phyloP scores from a whole-genome alignment of 2,888 invertebrate species.

The Phasia obesa region DNA sequence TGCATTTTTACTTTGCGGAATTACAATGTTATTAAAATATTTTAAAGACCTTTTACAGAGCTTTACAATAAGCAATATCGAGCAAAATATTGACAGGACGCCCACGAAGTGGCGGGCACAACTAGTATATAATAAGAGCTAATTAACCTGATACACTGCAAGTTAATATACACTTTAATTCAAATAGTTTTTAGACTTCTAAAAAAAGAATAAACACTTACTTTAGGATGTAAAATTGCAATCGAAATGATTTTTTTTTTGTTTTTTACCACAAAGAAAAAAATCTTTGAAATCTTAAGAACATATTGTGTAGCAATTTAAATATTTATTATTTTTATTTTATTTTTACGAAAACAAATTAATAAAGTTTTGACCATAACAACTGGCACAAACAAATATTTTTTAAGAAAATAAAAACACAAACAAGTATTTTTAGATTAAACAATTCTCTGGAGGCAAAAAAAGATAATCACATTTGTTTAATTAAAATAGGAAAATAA shows the following conservation, averaged over 20 bases:
- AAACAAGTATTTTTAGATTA: slow-evolving; percentile 3
- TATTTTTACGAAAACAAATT: not conserved
- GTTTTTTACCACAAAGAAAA: not conserved
- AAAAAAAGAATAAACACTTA: too few relatives aligned
- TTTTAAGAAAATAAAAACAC: not conserved
- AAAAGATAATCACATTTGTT: not conserved
- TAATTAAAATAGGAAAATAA: slow-evolving; percentile 18
- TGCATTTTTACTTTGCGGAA: too few relatives aligned
- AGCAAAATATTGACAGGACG: too few relatives aligned
- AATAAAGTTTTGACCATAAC: slow-evolving; percentile 28
- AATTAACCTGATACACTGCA: too few relatives aligned
- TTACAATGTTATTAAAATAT: too few relatives aligned
- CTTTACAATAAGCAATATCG: too few relatives aligned
- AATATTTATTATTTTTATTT: not conserved
- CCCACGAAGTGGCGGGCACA: too few relatives aligned
- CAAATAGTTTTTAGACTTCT: too few relatives aligned
- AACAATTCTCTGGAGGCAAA: not conserved
- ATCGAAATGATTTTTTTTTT: not conserved
- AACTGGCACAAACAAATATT: slow-evolving; percentile 26
- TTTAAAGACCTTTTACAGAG: too few relatives aligned
- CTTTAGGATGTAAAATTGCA: too few relatives aligned
- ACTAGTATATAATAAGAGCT: too few relatives aligned
- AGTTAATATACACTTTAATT: too few relatives aligned
- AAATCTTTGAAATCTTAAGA: slow-evolving; percentile 4
- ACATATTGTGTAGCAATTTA: slow-evolving; percentile 10